Evolutionary conservation across 2,113 vertebrate species (phyloP), one percentile per base, ranked within the genome.

Genomic region (Calyptomena viridis): DNA sequence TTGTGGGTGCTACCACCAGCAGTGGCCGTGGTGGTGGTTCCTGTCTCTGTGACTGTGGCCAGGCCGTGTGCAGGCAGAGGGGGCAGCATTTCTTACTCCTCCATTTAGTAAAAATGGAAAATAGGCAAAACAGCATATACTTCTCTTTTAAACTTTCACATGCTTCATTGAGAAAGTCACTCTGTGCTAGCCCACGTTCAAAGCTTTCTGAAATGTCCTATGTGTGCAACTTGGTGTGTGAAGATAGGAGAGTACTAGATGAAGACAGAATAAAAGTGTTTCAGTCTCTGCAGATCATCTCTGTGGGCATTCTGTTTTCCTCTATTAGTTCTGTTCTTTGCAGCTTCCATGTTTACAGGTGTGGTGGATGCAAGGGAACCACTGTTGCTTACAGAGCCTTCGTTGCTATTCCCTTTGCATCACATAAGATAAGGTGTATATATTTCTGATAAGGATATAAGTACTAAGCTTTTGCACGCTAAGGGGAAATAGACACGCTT

Each of bases 201-300:
- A 23, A 58, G 59, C 68, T 62, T 69, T 67, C 68, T 75, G 76
- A 73, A 53, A 35, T 47, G 37, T 12, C 23, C 30, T 4, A 9
- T 58, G 11, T 25, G 0, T 16, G n/a, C 10, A 31, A 46, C 50
- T 89, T 30, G 17, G 22, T 74, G 19, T 53, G 27, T 21, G 25
- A 55, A 42, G 12, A 53, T 11, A 24, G 20, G 24, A 35, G n/a
- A 84, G 20, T 42, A 20, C 21, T 0, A 0, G 14, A 14, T 58
- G 15, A 76, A 80, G 39, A 33, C 20, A 69, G 68, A 84, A 23
- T 35, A 24, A 58, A 77, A 74, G 19, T 25, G 33, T 60, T 11
- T 63, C 25, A 9, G 24, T 85, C 33, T 80, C 39, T 88, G 71
- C 18, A 46, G 40, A 14, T 39, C 31, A 69, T 33, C 64, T 69